phyloP scores from a whole-genome alignment of 2,797 vertebrate genomes.

The Artibeus jamaicensis region DNA sequence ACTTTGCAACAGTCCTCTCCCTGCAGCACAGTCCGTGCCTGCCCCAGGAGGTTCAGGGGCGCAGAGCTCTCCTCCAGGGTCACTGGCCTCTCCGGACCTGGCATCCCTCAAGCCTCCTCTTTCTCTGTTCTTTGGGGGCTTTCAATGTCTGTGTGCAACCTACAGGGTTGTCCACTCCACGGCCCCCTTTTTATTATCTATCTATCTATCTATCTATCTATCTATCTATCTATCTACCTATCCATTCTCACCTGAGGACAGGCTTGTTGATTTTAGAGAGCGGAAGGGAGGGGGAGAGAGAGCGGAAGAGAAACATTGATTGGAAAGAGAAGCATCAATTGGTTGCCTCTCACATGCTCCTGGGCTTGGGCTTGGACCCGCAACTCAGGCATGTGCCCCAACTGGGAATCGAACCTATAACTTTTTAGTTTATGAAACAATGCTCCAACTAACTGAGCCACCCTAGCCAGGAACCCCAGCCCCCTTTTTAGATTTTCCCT shows the following conservation, averaged over 20 bases:
- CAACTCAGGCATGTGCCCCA: too few relatives aligned
- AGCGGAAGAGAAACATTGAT: background rate
- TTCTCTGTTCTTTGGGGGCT: background rate
- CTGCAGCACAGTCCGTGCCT: background rate
- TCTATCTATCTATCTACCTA: too few relatives aligned
- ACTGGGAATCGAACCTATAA: too few relatives aligned
- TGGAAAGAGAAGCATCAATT: too few relatives aligned
- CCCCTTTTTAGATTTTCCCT: background rate
- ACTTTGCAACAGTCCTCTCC: background rate
- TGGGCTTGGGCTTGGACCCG: too few relatives aligned
- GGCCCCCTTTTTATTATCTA: background rate
- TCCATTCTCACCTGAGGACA: background rate
- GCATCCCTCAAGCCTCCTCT: too few relatives aligned
- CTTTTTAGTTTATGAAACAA: too few relatives aligned
- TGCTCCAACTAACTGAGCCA: too few relatives aligned
- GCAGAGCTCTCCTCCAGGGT: background rate
- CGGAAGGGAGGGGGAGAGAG: background rate
- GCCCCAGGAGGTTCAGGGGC: background rate
- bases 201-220: too few relatives aligned
- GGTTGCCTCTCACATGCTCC: too few relatives aligned
- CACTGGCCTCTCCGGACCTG: background rate
- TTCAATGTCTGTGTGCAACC: background rate
- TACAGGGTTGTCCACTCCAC: background rate
- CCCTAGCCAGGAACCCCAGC: too few relatives aligned
- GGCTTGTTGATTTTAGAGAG: background rate